Evolutionary conservation across 2,113 vertebrate genomes (phyloP), one percentile per base, ranked within the genome.

Genomic region (Peromyscus maniculatus): DNA sequence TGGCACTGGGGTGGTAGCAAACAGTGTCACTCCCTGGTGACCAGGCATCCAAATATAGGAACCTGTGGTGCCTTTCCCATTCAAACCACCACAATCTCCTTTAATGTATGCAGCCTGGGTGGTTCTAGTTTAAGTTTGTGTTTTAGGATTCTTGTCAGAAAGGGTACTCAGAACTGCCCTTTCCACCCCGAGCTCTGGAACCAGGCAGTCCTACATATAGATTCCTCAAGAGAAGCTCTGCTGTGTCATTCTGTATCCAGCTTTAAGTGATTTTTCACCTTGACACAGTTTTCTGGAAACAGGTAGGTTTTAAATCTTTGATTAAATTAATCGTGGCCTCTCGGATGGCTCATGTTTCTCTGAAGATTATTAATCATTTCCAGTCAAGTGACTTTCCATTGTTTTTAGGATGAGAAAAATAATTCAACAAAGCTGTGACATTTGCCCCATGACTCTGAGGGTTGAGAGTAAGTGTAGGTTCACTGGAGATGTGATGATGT

Each of bases 201-300:
- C 36, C 28, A 24, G 28, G 33, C 21, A 67, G 78, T 49, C 36
- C 31, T 28, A 13, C 15, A 1, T 31, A 12, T 0, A 1, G 8
- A 24, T 6, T 39, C 10, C 87, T 84, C 67, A n/a, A 83, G 49
- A 74, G 91, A 62, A 15, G 22, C 31, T 57, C 28, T 2, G n/a
- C 26, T 2, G 17, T 69, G 7, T 78, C 55, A 59, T 82, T 90
- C 89, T 36, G 10, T 57, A 64, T 28, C 39, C 39, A 80, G 24
- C 3, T 96, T 78, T 57, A 33, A 87, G 28, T 64, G 72, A 93
- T 82, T 84, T 95, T 95, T 95, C 55, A 26, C 6, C 72, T n/a
- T 66, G 64, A 90, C 5, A 16, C 26, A 74, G 72, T 8, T 22
- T 93, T 89, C 52, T 84, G 78, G 24, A 87, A 88, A 49, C 33